These are phyloP conservation scores for Protonibea diacanthus DNA, from an alignment of 2,797 vertebrate genomes.

Conservation along the genomic window DNA sequence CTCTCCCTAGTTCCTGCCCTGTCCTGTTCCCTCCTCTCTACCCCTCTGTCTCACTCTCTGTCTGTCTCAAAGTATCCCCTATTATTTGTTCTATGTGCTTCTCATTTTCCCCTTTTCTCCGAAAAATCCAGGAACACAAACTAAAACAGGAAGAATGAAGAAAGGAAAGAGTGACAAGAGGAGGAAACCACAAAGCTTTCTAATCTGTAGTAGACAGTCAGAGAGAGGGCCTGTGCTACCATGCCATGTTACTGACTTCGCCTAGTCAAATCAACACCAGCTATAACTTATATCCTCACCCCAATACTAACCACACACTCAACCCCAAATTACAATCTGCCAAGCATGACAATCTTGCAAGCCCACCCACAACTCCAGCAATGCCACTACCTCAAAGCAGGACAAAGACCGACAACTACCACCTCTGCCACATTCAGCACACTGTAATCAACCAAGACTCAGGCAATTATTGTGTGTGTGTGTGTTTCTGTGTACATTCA, in stretches of 20 bases:
- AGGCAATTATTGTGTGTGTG: conserved; percentile 60
- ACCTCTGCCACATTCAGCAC: conserved; percentile 67
- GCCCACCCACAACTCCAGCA: conserved; percentile 81
- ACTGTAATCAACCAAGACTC: conserved; percentile 78
- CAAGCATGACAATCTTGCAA: conserved; percentile 73
- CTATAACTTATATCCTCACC: conserved; percentile 78
- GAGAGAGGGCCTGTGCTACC: conserved; percentile 39
- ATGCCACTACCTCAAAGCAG: conserved; percentile 72
- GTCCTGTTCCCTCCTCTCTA: conserved; percentile 63
- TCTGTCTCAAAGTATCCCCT: conserved; percentile 28
- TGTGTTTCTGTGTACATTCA: conserved; percentile 29
- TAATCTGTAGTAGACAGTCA: conserved; percentile 50
- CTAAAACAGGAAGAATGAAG: conserved; percentile 27
- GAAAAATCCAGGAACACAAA: conserved; percentile 36
- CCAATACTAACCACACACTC: conserved; percentile 80
- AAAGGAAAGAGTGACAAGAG: conserved; percentile 45
- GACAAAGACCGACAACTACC: conserved; percentile 77
- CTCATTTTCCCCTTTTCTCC: conserved; percentile 36
- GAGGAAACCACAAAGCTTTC: conserved; percentile 57
- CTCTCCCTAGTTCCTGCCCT: conserved; percentile 73
- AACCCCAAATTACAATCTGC: conserved; percentile 84
- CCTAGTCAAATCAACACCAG: conserved; percentile 68
- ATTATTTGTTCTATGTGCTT: conserved; percentile 45
- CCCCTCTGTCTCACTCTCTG: conserved; percentile 36
- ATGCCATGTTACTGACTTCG: conserved; percentile 55